Evolutionary conservation across 2,113 vertebrate genomes (phyloP).

Genomic region (Pao palembangensis): DNA sequence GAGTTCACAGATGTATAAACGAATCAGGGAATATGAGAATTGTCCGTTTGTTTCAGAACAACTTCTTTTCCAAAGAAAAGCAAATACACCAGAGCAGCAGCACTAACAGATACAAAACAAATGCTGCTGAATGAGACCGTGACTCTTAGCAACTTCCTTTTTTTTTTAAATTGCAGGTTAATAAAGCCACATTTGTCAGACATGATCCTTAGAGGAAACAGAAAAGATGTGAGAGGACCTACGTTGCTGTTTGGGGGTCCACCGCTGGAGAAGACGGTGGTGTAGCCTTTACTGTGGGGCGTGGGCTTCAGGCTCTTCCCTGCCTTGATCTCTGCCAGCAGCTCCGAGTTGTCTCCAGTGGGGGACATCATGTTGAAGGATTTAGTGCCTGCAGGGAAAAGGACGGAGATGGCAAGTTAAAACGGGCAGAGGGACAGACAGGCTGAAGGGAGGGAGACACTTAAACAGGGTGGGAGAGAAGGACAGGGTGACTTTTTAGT

Average conservation of each 20-base stretch:
- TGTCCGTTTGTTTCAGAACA: too few species aligned
- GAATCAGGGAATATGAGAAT: too few species aligned
- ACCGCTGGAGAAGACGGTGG: conserved; percentile 86
- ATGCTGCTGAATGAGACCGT: too few species aligned
- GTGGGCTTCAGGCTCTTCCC: conserved; percentile 95
- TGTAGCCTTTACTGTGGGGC: conserved; percentile 91
- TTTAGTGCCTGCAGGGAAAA: conserved; percentile 83
- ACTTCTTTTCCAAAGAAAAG: too few species aligned
- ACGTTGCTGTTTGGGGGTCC: conserved; percentile 79
- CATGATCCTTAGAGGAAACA: not conserved
- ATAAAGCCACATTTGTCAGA: not conserved
- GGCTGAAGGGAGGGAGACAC: conserved; percentile 29
- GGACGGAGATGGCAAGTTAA: conserved; percentile 42
- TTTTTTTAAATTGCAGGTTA: not conserved
- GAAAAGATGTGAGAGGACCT: conserved; percentile 45
- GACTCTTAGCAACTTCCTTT: too few species aligned
- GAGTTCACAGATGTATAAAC: not conserved
- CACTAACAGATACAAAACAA: too few species aligned
- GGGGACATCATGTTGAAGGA: conserved; percentile 99
- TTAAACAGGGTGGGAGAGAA: conserved; percentile 32
- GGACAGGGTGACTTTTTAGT: conserved; percentile 52
- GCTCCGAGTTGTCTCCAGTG: conserved; percentile 93
- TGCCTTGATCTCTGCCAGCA: conserved; percentile 97
- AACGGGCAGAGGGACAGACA: conserved; percentile 40
- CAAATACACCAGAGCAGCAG: too few species aligned